phyloP scores from a whole-genome alignment of 1,140 invertebrate genomes.

The Zaprionus taronus region DNA sequence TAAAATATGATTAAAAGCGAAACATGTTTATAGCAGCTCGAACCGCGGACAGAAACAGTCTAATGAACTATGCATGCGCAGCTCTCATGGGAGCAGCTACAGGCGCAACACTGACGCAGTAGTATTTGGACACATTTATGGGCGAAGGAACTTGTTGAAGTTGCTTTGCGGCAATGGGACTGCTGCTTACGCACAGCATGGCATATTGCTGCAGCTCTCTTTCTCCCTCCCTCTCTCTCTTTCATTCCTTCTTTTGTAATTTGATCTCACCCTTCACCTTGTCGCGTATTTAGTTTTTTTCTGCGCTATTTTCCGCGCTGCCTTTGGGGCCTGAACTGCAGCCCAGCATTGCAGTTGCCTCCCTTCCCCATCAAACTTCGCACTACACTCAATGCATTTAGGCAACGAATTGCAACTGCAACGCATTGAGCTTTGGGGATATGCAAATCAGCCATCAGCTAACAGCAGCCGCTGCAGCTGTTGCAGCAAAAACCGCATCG shows the following conservation, averaged over 20 bases:
- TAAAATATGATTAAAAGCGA: slow-evolving; percentile 67
- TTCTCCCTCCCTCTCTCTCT: background rate
- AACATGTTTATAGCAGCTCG: slow-evolving; percentile 69
- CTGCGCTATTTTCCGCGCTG: slow-evolving; percentile 80
- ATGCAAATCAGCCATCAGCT: slow-evolving; percentile 80
- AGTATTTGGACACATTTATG: background rate
- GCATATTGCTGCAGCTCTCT: background rate
- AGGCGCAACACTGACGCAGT: background rate
- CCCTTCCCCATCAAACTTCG: background rate
- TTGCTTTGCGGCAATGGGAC: background rate
- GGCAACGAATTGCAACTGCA: slow-evolving; percentile 73
- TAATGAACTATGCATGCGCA: slow-evolving; percentile 62
- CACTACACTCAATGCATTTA: slow-evolving; percentile 59
- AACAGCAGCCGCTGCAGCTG: slow-evolving; percentile 57
- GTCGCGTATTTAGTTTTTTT: slow-evolving; percentile 73
- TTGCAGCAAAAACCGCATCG: slow-evolving; percentile 52
- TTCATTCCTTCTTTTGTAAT: background rate
- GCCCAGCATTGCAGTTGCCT: slow-evolving; percentile 11
- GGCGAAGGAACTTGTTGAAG: background rate
- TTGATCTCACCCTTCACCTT: slow-evolving; percentile 6
- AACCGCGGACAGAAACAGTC: slow-evolving; percentile 47
- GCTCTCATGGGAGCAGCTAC: slow-evolving; percentile 7
- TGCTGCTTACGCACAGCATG: background rate
- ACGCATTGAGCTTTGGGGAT: slow-evolving; percentile 71
- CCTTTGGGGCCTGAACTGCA: slow-evolving; percentile 55